Evolutionary conservation across 2,797 vertebrate genomes (phyloP).

Genomic region (Protonibea diacanthus): DNA sequence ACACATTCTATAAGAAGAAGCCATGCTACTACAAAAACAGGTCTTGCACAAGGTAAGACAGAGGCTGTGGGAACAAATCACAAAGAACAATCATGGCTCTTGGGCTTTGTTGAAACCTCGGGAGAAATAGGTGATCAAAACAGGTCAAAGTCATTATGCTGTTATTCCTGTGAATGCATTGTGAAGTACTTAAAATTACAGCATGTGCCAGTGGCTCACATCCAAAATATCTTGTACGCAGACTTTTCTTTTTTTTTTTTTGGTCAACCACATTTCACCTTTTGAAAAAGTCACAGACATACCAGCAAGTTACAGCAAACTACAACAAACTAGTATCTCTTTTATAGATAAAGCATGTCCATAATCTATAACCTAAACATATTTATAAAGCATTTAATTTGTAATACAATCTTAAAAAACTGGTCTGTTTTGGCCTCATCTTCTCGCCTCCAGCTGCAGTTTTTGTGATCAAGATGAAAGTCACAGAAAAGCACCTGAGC

Average conservation of each 20-base stretch:
- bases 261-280: neutral
- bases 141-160: conserved; percentile 32
- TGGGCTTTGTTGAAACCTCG: neutral
- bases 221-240: neutral
- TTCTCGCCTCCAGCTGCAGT: neutral
- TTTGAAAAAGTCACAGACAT: conserved; percentile 3
- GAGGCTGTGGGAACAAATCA: neutral
- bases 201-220: neutral
- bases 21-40: neutral
- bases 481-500: conserved; percentile 11
- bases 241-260: neutral
- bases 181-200: conserved; percentile 15
- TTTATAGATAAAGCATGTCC: neutral
- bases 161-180: conserved; percentile 14
- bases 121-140: conserved; percentile 16
- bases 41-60: neutral
- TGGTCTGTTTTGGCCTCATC: too few species aligned
- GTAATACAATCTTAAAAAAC: neutral
- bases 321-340: neutral
- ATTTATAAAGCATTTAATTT: neutral
- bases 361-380: rapidly evolving
- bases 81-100: neutral
- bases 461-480: neutral
- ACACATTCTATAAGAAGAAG: neutral
- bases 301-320: neutral